A percentile compares a stretch with the other conserved stretches of the same genome.
Conservation (phyloP, 2,888 invertebrate genomes). For the Melanargia galathea region DNA sequence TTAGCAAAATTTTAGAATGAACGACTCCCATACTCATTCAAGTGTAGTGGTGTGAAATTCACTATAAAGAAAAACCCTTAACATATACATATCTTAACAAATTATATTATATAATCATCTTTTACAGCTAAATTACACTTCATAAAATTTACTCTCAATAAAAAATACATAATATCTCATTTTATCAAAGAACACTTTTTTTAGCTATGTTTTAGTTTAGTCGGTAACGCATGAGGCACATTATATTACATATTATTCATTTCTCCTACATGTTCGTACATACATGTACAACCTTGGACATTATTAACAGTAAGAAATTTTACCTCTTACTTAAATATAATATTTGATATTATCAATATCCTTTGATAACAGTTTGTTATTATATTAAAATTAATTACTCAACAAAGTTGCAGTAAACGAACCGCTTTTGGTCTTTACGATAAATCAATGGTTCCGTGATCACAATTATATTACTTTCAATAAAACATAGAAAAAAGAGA, state of each 20-base stretch:
- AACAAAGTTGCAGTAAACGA: slow-evolving; percentile 62
- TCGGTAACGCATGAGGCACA: slow-evolving; percentile 81
- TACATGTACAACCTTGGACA: slow-evolving; percentile 40
- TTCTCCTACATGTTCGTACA: slow-evolving; percentile 35
- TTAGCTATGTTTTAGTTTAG: slow-evolving; percentile 65
- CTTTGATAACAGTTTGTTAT: slow-evolving; percentile 42
- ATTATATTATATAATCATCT: slow-evolving; percentile 79
- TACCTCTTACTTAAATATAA: slow-evolving; percentile 35
- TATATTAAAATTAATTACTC: slow-evolving; percentile 53
- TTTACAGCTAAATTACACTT: slow-evolving; percentile 77
- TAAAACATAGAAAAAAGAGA: slow-evolving; percentile 38
- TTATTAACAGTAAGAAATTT: slow-evolving; percentile 32
- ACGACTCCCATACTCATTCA: slow-evolving; percentile 37
- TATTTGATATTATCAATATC: slow-evolving; percentile 34
- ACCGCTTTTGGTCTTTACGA: slow-evolving; percentile 67
- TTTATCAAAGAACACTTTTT: slow-evolving; percentile 75
- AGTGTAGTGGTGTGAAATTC: slow-evolving; percentile 50
- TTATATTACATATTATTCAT: slow-evolving; percentile 50
- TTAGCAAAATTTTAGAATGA: neutral
- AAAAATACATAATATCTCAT: slow-evolving; percentile 79
- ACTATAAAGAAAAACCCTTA: slow-evolving; percentile 62
- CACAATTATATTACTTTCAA: slow-evolving; percentile 59
- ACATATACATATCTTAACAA: slow-evolving; percentile 75
- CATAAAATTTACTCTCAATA: slow-evolving; percentile 73
- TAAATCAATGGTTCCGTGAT: slow-evolving; percentile 77